Evolutionary conservation across 2,113 vertebrate genomes (phyloP).

Genomic region (Nansenia antarctica): DNA sequence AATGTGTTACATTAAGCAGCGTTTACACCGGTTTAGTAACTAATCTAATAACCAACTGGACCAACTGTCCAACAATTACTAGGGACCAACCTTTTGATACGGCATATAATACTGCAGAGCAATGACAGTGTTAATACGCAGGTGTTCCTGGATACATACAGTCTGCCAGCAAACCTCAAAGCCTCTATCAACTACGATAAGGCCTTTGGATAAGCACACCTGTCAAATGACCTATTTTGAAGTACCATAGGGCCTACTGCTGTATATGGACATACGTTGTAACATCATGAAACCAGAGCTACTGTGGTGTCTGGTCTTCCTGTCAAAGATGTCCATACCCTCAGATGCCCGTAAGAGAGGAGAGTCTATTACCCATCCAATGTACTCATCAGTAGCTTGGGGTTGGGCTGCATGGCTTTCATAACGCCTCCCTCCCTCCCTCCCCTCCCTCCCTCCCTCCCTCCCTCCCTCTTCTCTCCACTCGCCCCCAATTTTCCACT

Average conservation of each 20-base stretch:
- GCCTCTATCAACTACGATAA: no score
- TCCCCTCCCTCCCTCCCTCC: conserved; percentile 40
- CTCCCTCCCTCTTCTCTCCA: conserved; percentile 44
- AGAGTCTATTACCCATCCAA: conserved; percentile 2
- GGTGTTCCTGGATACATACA: no score
- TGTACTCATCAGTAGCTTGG: conserved; percentile 30
- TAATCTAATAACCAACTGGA: no score
- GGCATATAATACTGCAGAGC: no score
- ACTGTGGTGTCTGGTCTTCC: background rate
- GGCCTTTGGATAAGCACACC: background rate
- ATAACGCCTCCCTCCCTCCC: conserved; percentile 38
- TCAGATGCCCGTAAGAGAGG: background rate
- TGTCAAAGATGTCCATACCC: background rate
- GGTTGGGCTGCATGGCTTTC: conserved; percentile 20
- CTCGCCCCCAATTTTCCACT: conserved; percentile 61
- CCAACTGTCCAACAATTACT: no score
- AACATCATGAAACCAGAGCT: background rate
- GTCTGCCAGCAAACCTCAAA: no score
- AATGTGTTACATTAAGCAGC: no score
- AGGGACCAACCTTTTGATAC: no score
- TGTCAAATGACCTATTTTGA: background rate
- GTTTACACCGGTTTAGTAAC: no score
- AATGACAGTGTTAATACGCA: no score
- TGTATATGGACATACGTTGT: background rate
- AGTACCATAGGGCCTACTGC: background rate